Percentiles rank a stretch among this genome's conserved stretches.
Conservation (phyloP, 2,888 invertebrate genomes). For the Tetragnatha montana region DNA sequence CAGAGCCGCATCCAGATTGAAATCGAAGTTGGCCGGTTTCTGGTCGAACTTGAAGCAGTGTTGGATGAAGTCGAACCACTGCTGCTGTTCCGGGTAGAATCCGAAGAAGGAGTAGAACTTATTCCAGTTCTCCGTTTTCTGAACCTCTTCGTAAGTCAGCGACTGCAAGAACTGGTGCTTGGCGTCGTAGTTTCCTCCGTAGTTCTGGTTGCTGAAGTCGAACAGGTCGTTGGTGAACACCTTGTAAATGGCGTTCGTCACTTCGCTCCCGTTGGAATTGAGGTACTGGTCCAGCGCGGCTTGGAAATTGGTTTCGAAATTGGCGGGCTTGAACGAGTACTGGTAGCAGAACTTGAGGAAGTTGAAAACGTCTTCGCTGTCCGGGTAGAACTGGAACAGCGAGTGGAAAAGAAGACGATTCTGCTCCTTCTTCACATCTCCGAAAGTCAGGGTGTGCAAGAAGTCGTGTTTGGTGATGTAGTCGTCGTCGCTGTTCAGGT, state of each 20-base stretch:
- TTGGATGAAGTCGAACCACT: constrained; percentile 14
- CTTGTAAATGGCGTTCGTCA: not conserved
- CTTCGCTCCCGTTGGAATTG: not conserved
- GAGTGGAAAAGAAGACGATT: not conserved
- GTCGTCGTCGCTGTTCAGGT: not conserved
- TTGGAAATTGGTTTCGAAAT: constrained; percentile 19
- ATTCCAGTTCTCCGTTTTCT: not conserved
- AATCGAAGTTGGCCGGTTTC: constrained; percentile 14
- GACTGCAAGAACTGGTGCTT: constrained; percentile 7
- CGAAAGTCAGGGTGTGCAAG: not conserved
- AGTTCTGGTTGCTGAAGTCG: constrained; percentile 5
- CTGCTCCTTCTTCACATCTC: constrained; percentile 1
- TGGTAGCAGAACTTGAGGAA: constrained; percentile 3
- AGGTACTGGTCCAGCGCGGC: not conserved
- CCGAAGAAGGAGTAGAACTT: constrained; percentile 16
- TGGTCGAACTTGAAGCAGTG: constrained; percentile 6
- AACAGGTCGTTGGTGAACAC: constrained; percentile 2
- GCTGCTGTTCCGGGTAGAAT: constrained; percentile 9
- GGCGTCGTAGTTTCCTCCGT: not conserved
- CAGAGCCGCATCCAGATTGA: not conserved
- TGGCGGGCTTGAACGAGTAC: not conserved
- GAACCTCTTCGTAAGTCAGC: constrained; percentile 3
- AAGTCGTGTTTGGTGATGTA: constrained; percentile 9
- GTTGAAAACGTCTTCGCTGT: constrained; percentile 2
- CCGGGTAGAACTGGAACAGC: not conserved